Evolutionary conservation across 2,797 vertebrate genomes (phyloP).

Genomic region (Brotogeris chrysoptera): DNA sequence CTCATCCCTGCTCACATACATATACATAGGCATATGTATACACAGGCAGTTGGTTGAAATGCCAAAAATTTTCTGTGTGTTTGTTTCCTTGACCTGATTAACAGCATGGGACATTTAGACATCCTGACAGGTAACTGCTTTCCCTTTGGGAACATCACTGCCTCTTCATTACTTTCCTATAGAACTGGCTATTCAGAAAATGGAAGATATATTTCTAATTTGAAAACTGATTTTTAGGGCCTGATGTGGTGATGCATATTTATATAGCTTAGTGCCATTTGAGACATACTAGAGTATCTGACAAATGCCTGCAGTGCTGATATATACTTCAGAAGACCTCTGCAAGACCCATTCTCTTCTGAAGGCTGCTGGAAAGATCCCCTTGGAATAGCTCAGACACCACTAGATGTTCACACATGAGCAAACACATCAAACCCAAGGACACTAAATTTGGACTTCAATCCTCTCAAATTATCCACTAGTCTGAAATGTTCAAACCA

Average conservation of each 20-base stretch:
- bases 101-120: background rate
- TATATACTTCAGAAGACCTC: background rate
- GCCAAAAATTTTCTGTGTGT: background rate
- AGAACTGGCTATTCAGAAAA: background rate
- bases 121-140: background rate
- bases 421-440: background rate
- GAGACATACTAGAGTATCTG: background rate
- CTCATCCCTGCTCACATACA: background rate
- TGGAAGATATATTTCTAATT: background rate
- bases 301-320: background rate
- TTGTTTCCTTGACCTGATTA: background rate
- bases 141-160: background rate
- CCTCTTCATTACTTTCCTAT: background rate
- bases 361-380: background rate
- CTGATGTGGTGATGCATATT: background rate
- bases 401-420: background rate
- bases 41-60: background rate
- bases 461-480: background rate
- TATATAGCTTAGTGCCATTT: background rate
- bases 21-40: too few relatives aligned
- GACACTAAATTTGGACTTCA: background rate
- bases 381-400: rapidly evolving
- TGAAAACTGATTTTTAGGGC: background rate
- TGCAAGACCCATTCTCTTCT: background rate
- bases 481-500: background rate